Conservation (phyloP, 2,797 vertebrate genomes). For the Atherinosoma microstoma region DNA sequence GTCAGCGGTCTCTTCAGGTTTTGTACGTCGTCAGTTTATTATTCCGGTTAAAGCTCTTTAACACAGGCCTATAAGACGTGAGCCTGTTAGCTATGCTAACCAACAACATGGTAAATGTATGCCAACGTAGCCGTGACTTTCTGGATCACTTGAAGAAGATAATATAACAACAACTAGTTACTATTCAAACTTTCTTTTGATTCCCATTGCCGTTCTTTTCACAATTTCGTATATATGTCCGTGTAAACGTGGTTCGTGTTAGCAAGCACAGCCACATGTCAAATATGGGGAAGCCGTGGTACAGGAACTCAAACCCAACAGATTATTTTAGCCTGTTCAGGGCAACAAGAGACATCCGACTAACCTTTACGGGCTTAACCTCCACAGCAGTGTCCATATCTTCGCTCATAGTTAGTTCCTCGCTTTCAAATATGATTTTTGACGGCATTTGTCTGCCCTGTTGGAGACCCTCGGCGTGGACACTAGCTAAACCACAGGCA, state of each 20-base stretch:
- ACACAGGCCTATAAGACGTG: constrained; percentile 38
- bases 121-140: background rate
- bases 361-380: constrained; percentile 65
- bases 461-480: constrained; percentile 61
- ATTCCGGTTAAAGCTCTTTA: background rate
- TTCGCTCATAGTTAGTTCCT: constrained; percentile 62
- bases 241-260: constrained; percentile 6
- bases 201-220: background rate
- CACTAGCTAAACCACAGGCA: constrained; percentile 44
- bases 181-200: background rate
- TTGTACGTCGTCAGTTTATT: no score
- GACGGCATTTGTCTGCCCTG: constrained; percentile 75
- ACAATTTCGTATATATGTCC: background rate
- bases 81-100: constrained; percentile 17
- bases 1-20: background rate
- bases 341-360: background rate
- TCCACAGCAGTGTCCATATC: constrained; percentile 48
- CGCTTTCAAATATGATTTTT: constrained; percentile 67
- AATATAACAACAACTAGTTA: no score
- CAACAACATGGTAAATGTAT: background rate
- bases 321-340: background rate
- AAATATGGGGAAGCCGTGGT: constrained; percentile 44
- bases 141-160: rapidly evolving
- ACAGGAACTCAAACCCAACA: no score
- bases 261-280: constrained; percentile 63